These are phyloP conservation scores for Platysternon megacephalum DNA, from an alignment of 2,113 vertebrate species.

Conservation along the genomic window DNA sequence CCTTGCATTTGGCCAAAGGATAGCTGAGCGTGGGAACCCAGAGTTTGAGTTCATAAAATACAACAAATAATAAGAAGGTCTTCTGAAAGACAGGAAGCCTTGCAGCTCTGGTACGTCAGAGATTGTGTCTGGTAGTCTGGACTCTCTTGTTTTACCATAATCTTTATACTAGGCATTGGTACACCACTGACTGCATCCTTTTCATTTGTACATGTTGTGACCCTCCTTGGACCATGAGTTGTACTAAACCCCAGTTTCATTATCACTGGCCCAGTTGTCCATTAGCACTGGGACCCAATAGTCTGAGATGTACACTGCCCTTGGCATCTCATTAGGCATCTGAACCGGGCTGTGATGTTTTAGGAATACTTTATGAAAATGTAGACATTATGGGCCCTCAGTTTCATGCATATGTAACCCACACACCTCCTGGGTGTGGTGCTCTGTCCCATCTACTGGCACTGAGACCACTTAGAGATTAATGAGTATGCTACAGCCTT, in stretches of 20 bases:
- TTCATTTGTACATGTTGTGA: not conserved
- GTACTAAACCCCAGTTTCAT: not conserved
- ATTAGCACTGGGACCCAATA: not conserved
- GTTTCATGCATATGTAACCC: not conserved
- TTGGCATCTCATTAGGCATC: constrained; percentile 51
- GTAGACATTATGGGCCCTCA: constrained; percentile 44
- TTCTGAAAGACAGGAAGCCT: not conserved
- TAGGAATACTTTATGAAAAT: constrained; percentile 43
- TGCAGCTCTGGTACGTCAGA: not conserved
- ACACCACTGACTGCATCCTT: not conserved
- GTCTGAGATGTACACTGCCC: not conserved
- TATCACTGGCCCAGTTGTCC: constrained; percentile 8
- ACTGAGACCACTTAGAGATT: no score
- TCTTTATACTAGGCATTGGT: not conserved
- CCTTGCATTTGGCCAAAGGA: not conserved
- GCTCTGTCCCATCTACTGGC: no score
- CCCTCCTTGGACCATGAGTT: not conserved
- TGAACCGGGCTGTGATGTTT: constrained; percentile 36
- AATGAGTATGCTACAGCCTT: no score
- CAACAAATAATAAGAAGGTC: not conserved
- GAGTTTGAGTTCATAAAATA: not conserved
- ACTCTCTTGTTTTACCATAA: not conserved
- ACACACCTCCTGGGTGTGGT: no score
- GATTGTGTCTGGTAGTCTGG: not conserved
- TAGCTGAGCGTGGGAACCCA: not conserved